These are phyloP conservation scores for Colletes gigas DNA, from an alignment of 1,140 invertebrate species.

Conservation along the genomic window DNA sequence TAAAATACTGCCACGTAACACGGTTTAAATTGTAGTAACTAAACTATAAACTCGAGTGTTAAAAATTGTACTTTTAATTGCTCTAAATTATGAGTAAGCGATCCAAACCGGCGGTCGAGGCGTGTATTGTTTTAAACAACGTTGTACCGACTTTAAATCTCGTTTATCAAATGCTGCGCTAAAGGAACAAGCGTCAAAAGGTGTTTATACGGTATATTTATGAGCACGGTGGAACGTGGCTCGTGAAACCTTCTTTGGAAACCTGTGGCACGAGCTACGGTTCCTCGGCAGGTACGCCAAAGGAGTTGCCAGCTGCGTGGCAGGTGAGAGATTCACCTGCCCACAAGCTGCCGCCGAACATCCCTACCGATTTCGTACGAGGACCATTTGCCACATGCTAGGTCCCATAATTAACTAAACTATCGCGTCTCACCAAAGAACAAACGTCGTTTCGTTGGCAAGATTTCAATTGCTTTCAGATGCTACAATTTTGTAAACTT, in stretches of 20 bases:
- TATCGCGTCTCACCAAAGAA: not conserved
- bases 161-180: not conserved
- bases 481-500: too few species aligned
- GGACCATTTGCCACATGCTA: constrained; percentile 68
- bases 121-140: too few species aligned
- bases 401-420: not conserved
- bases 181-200: not conserved
- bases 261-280: constrained; percentile 34
- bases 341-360: constrained; percentile 72
- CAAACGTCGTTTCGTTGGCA: not conserved
- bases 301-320: constrained; percentile 72
- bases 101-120: too few species aligned
- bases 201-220: not conserved
- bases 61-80: too few species aligned
- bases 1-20: too few species aligned
- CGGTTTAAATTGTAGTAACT: too few species aligned
- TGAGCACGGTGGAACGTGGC: not conserved
- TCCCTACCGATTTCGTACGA: constrained; percentile 64
- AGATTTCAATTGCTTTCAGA: too few species aligned
- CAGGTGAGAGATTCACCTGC: constrained; percentile 78
- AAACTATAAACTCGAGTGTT: too few species aligned
- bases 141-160: too few species aligned
- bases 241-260: constrained; percentile 4
- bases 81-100: too few species aligned
- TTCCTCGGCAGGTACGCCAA: constrained; percentile 44